These are phyloP conservation scores for Ibycter americanus DNA, from an alignment of 2,797 vertebrate species.

Conservation along the genomic window DNA sequence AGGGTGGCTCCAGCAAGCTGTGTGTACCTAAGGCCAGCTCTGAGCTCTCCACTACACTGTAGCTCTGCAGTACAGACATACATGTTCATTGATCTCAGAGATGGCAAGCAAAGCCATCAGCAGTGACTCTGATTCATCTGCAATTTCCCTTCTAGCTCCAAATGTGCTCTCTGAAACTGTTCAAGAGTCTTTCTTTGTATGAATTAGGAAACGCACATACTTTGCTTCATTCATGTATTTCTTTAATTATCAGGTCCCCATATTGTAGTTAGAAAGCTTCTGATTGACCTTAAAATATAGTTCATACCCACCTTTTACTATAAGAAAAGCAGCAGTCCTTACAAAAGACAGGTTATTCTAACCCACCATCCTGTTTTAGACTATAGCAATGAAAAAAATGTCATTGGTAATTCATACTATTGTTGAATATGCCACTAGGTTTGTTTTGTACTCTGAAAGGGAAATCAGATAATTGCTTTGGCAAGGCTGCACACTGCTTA, in stretches of 20 bases:
- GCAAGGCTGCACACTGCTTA: background rate
- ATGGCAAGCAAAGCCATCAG: background rate
- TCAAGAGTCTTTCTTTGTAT: background rate
- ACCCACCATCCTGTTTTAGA: background rate
- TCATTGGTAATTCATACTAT: background rate
- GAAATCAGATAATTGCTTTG: constrained; percentile 10
- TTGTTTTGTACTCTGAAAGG: background rate
- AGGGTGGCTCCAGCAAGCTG: background rate
- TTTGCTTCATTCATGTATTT: background rate
- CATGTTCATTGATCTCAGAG: background rate
- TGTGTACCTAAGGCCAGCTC: background rate
- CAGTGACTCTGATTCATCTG: background rate
- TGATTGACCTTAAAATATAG: background rate
- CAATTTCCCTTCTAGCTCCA: background rate
- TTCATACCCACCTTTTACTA: background rate
- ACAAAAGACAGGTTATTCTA: background rate
- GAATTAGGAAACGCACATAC: background rate
- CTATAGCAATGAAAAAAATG: background rate
- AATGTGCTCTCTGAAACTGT: background rate
- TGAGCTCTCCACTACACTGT: background rate
- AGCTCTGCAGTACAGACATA: background rate
- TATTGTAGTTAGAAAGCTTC: background rate
- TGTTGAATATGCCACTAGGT: background rate
- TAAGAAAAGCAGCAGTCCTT: background rate
- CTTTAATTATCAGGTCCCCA: background rate